These are phyloP conservation scores for Carabus problematicus DNA, from an alignment of 2,888 invertebrate genomes.

Conservation along the genomic window DNA sequence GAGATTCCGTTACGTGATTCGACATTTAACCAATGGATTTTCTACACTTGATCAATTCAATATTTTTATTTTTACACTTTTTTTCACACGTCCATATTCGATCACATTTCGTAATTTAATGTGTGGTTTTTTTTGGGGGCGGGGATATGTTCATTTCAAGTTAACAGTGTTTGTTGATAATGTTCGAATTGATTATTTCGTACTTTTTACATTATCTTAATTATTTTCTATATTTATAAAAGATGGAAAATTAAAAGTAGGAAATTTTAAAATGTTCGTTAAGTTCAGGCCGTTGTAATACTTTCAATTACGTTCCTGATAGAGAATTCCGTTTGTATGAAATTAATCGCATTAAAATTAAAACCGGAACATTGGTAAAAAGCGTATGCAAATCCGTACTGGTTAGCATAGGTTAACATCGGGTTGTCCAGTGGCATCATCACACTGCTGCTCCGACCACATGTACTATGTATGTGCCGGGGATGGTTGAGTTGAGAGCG, in stretches of 20 bases:
- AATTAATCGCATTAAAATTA: conserved; percentile 52
- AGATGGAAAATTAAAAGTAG: conserved; percentile 7
- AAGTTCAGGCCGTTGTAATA: conserved; percentile 35
- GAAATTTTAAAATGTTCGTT: conserved; percentile 31
- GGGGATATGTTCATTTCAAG: background rate
- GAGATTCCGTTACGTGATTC: conserved; percentile 35
- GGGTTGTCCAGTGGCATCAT: too few species aligned
- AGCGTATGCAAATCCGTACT: conserved; percentile 50
- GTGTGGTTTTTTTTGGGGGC: background rate
- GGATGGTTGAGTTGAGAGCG: too few species aligned
- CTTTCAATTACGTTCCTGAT: conserved; percentile 40
- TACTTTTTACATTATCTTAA: background rate
- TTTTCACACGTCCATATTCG: background rate
- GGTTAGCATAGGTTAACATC: conserved; percentile 51
- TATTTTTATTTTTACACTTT: conserved; percentile 21
- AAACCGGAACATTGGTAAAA: conserved; percentile 50
- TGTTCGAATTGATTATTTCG: background rate
- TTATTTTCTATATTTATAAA: background rate
- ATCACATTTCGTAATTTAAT: background rate
- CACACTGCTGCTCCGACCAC: too few species aligned
- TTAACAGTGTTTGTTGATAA: background rate
- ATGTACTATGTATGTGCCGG: too few species aligned
- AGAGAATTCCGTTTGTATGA: conserved; percentile 39
- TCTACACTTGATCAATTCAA: conserved; percentile 33
- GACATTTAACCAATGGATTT: conserved; percentile 31